phyloP scores from a whole-genome alignment of 2,113 vertebrate genomes.

The Ictidomys tridecemlineatus region DNA sequence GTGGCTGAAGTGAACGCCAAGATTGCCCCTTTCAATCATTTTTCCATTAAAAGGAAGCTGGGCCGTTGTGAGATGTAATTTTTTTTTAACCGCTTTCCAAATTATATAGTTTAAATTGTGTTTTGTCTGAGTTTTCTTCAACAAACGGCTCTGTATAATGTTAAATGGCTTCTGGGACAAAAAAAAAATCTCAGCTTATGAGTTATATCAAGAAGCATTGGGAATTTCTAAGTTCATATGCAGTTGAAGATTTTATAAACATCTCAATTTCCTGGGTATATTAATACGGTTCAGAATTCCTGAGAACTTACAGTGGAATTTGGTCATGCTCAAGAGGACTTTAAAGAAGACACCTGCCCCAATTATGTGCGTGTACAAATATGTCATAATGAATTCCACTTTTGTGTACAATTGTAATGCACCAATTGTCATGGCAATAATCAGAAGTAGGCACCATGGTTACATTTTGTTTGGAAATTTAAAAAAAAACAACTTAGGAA shows the following conservation, averaged over 20 bases:
- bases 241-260: background rate
- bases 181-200: background rate
- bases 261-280: background rate
- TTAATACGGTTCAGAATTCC: constrained; percentile 41
- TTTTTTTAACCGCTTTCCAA: constrained; percentile 66
- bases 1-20: constrained; percentile 67
- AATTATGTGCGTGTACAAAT: too few species aligned
- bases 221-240: rapidly evolving
- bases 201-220: rapidly evolving
- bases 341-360: background rate
- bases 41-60: constrained; percentile 79
- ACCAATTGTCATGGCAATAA: background rate
- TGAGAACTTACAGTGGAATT: background rate
- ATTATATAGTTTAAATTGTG: constrained; percentile 67
- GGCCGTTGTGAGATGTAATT: constrained; percentile 74
- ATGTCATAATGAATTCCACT: too few species aligned
- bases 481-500: background rate
- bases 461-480: background rate
- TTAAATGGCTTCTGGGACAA: background rate
- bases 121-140: constrained; percentile 68
- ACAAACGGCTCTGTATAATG: background rate
- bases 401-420: too few species aligned
- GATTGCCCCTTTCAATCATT: constrained; percentile 81
- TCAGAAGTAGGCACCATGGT: background rate
- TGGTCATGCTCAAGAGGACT: background rate